Evolutionary conservation across 1,140 invertebrate genomes (phyloP).

Genomic region (Drosophila erecta): DNA sequence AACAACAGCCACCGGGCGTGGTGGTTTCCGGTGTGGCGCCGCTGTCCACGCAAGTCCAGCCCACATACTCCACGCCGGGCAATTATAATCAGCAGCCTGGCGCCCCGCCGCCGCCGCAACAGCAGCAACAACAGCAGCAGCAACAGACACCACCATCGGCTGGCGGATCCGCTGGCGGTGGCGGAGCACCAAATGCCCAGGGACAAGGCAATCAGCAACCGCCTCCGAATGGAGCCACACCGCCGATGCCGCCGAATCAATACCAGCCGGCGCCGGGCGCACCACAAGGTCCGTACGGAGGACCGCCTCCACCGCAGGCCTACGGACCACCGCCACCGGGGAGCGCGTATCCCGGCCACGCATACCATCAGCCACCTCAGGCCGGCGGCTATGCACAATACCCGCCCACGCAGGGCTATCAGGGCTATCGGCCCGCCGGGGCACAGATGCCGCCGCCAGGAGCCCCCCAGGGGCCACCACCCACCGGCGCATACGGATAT

Average conservation of each 20-base stretch:
- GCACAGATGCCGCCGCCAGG: slow-evolving; percentile 84
- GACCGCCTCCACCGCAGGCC: slow-evolving; percentile 72
- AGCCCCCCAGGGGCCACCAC: slow-evolving; percentile 79
- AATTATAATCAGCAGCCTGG: slow-evolving; percentile 51
- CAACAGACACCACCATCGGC: slow-evolving; percentile 44
- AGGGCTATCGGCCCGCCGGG: slow-evolving; percentile 75
- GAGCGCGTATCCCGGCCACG: slow-evolving; percentile 78
- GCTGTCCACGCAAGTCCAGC: slow-evolving; percentile 69
- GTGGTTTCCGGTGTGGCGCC: slow-evolving; percentile 69
- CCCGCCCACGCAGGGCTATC: slow-evolving; percentile 80
- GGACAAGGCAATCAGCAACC: slow-evolving; percentile 47
- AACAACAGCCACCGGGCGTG: slow-evolving; percentile 60
- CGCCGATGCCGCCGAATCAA: slow-evolving; percentile 78
- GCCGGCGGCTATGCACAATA: slow-evolving; percentile 79
- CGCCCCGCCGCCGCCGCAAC: slow-evolving; percentile 51
- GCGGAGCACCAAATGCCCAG: slow-evolving; percentile 54
- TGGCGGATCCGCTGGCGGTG: slow-evolving; percentile 7
- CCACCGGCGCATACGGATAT: slow-evolving; percentile 82
- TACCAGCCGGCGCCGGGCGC: slow-evolving; percentile 79
- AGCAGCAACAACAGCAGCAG: slow-evolving; percentile 57
- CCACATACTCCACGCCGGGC: slow-evolving; percentile 79
- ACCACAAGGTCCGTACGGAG: slow-evolving; percentile 70
- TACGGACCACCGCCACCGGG: slow-evolving; percentile 80
- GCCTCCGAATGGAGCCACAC: slow-evolving; percentile 73
- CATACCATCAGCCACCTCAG: slow-evolving; percentile 79